These are phyloP conservation scores for Hucho hucho DNA, from an alignment of 2,113 vertebrate genomes.

Conservation along the genomic window DNA sequence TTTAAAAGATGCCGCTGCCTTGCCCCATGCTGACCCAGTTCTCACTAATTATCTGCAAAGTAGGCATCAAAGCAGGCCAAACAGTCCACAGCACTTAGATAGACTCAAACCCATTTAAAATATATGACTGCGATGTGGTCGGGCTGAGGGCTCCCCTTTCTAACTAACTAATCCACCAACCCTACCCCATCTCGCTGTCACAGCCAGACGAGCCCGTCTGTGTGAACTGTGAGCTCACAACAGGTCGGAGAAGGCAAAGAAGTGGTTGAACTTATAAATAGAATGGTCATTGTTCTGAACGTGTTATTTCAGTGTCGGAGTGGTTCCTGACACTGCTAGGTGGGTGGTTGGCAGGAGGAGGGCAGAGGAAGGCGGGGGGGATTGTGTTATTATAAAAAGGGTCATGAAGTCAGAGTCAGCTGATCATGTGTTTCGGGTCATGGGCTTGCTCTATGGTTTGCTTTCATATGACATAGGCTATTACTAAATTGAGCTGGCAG, in stretches of 20 bases:
- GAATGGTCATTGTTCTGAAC: constrained; percentile 66
- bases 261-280: constrained; percentile 67
- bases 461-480: constrained; percentile 88
- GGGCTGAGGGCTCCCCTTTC: constrained; percentile 7
- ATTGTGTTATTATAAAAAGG: constrained; percentile 71
- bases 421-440: constrained; percentile 63
- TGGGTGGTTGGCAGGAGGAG: neutral
- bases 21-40: constrained; percentile 74
- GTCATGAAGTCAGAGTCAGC: constrained; percentile 74
- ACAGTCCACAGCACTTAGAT: constrained; percentile 39
- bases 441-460: constrained; percentile 76
- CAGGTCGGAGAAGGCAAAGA: constrained; percentile 58
- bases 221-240: constrained; percentile 25
- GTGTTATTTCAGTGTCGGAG: constrained; percentile 59
- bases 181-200: neutral
- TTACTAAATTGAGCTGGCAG: constrained; percentile 79
- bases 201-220: neutral
- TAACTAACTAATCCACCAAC: constrained; percentile 35
- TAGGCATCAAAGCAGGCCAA: constrained; percentile 69
- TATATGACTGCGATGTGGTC: constrained; percentile 20
- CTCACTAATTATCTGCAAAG: constrained; percentile 73
- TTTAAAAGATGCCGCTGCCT: constrained; percentile 64
- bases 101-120: constrained; percentile 40
- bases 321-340: constrained; percentile 1
- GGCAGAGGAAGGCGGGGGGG: neutral